phyloP scores from a whole-genome alignment of 2,113 vertebrate species.

The Chauna torquata region DNA sequence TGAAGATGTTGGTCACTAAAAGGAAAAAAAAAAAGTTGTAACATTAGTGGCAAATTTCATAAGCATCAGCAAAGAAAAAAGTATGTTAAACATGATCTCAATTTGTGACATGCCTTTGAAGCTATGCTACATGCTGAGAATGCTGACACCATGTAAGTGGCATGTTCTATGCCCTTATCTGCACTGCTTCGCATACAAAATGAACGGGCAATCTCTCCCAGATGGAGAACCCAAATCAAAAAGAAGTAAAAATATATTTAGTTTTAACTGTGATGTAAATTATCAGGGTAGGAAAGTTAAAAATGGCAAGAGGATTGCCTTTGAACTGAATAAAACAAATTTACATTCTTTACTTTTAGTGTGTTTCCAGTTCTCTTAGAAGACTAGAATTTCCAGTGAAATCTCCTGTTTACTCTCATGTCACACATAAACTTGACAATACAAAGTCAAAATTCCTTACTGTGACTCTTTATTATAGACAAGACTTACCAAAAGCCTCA shows the following conservation, averaged over 20 bases:
- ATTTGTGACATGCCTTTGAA: conserved; percentile 43
- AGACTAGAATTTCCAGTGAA: neutral
- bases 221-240: neutral
- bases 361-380: neutral
- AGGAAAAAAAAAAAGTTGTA: neutral
- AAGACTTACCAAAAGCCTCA: neutral
- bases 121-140: conserved; percentile 3
- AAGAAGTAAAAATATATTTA: neutral
- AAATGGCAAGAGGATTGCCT: neutral
- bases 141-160: conserved; percentile 16
- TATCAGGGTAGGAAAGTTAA: neutral
- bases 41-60: conserved; percentile 14
- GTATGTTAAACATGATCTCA: neutral
- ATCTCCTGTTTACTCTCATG: neutral
- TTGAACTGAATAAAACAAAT: neutral
- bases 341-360: neutral
- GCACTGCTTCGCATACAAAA: neutral
- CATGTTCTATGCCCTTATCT: neutral
- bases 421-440: neutral
- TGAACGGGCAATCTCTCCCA: rapidly evolving
- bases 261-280: neutral
- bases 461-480: neutral
- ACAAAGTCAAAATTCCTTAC: neutral
- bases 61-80: conserved; percentile 47
- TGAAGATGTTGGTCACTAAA: neutral